Evolutionary conservation across 2,797 vertebrate genomes (phyloP), one percentile per base, ranked within the genome.

Genomic region (Gadopsis marmoratus): DNA sequence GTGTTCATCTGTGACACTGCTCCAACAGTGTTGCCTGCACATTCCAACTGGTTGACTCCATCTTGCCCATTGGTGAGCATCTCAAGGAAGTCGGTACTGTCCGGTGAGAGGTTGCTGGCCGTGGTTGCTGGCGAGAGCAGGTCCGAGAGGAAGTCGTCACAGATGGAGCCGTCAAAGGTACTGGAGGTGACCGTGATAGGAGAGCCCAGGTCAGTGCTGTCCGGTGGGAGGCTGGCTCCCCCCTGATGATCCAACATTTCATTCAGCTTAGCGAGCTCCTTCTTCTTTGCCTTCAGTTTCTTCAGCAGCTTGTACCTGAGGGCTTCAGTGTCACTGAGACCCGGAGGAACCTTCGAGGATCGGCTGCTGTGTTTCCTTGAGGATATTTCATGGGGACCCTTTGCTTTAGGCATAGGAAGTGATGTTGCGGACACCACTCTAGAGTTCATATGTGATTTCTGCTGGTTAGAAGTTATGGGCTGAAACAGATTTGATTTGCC

Each of bases 271-370:
- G 96, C 97, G 12, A 99, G 92, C 84, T 97, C 96, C 90, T 96
- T 97, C 91, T 98, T 99, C 92, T 98, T 99, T 14, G 96, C 96
- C 76, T 97, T 97, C 7, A 99, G 95, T 56, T 97, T 96, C 92
- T 97, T 98, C 43, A 97, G 82, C 19, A 99, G 95, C 86, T 97
- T 97, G 5, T 96, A 85, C 51, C 98, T 92, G 76, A 99, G 96
- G 29, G 91, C 92, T 37, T 95, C 96, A 8, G 96, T 96, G 76
- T 95, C 91, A 43, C 88, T 86, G 7, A 93, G 83, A 29, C 80
- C 76, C 0, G 39, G 56, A 1, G 82, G 90, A 48, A 74, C 23
- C 39, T 82, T 90, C 0, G 82, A 68, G 5, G 47, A 74, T 5
- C 33, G 68, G 74, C 70, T 69, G 48, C 54, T 21, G 0, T 11